Evolutionary conservation across 2,113 vertebrate species (phyloP).

Genomic region (Meleagris gallopavo): DNA sequence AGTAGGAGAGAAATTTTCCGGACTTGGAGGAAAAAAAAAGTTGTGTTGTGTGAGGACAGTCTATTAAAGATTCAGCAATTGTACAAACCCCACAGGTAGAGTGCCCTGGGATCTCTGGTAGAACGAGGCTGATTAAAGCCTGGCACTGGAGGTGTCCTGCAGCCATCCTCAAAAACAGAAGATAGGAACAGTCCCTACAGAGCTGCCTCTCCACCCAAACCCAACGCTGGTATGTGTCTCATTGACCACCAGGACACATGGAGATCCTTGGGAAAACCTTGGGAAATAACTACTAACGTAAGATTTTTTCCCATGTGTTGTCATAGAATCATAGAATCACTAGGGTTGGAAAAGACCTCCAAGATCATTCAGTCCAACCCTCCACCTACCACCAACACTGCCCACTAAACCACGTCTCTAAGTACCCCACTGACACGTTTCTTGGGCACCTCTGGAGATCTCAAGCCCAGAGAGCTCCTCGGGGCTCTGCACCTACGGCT

Average conservation of each 20-base stretch:
- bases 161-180: not conserved
- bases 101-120: not conserved
- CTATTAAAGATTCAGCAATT: not conserved
- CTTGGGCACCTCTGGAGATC: not conserved
- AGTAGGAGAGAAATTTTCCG: constrained; percentile 7
- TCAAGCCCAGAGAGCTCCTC: not conserved
- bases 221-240: not conserved
- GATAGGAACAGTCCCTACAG: fast-evolving
- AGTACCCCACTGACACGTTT: too few relatives aligned
- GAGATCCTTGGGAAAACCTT: not conserved
- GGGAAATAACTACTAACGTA: not conserved
- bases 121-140: not conserved
- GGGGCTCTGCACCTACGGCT: not conserved
- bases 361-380: too few relatives aligned
- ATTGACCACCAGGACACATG: not conserved
- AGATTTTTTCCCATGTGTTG: too few relatives aligned
- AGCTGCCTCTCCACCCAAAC: not conserved
- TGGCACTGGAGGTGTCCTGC: not conserved
- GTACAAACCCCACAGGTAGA: not conserved
- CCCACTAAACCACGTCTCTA: too few relatives aligned
- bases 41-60: constrained; percentile 3
- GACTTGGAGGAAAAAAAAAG: not conserved
- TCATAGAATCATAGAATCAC: too few relatives aligned
- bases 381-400: too few relatives aligned
- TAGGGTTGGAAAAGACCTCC: too few relatives aligned